Evolutionary conservation across 1,140 invertebrate genomes (phyloP).

Genomic region (Ceratosolen fusciceps): DNA sequence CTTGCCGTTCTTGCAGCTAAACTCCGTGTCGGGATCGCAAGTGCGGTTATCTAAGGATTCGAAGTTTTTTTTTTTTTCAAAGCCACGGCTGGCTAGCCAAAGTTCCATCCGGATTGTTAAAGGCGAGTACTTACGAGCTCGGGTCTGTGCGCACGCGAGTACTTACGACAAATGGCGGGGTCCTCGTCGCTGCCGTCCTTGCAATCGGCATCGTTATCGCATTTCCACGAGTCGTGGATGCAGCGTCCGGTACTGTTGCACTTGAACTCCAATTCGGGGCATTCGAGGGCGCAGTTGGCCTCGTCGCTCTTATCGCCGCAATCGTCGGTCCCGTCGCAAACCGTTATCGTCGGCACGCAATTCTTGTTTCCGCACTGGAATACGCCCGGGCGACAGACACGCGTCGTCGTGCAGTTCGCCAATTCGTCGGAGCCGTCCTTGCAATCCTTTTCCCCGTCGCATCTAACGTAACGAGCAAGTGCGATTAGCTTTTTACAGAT

Average conservation of each 20-base stretch:
- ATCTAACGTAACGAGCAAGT: conserved; percentile 64
- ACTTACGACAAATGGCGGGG: conserved; percentile 85
- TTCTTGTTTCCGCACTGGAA: conserved; percentile 96
- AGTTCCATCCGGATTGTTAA: no score
- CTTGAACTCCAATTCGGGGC: conserved; percentile 93
- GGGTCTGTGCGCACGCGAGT: conserved; percentile 4
- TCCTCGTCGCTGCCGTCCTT: conserved; percentile 96
- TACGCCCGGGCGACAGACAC: conserved; percentile 86
- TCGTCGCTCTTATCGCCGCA: conserved; percentile 90
- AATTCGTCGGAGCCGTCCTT: conserved; percentile 94
- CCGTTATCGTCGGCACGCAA: conserved; percentile 91
- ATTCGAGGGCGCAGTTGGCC: conserved; percentile 85
- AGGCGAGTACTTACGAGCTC: no score
- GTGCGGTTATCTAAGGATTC: conserved; percentile 77
- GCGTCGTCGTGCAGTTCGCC: conserved; percentile 78
- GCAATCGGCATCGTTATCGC: conserved; percentile 95
- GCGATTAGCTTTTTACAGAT: no score
- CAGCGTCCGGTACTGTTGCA: conserved; percentile 90
- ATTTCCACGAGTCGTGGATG: conserved; percentile 95
- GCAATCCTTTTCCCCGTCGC: conserved; percentile 90
- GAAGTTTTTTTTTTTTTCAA: neutral
- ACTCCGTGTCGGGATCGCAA: conserved; percentile 89
- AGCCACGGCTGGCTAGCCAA: no score
- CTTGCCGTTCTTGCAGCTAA: conserved; percentile 89
- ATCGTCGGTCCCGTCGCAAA: conserved; percentile 94